Conservation (phyloP, 2,888 invertebrate genomes). For the Coelinius sp. region DNA sequence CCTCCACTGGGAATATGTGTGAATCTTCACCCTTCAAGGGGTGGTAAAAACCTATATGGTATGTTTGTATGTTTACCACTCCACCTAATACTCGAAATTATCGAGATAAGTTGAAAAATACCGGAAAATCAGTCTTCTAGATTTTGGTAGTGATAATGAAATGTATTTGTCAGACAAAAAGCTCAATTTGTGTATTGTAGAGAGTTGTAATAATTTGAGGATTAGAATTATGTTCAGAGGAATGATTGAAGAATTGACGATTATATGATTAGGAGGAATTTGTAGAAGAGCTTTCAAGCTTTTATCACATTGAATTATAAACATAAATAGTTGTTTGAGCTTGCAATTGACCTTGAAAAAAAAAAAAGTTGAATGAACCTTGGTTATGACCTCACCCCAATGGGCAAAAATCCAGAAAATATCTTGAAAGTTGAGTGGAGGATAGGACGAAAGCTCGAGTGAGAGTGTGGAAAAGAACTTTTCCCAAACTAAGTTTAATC, state of each 20-base stretch:
- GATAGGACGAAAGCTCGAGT: not conserved
- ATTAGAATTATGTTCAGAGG: not conserved
- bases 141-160: conserved; percentile 3
- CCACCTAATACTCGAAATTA: conserved; percentile 47
- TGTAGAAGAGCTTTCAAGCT: no score
- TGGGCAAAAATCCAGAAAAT: conserved; percentile 27
- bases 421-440: not conserved
- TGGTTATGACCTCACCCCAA: conserved; percentile 16
- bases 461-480: conserved; percentile 12
- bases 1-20: conserved; percentile 63
- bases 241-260: not conserved
- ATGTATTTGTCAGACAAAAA: not conserved
- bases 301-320: not conserved
- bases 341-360: conserved; percentile 7
- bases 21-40: conserved; percentile 40
- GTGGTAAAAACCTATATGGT: conserved; percentile 14
- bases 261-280: no score
- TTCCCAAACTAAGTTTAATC: conserved; percentile 24
- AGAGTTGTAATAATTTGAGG: not conserved
- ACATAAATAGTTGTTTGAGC: not conserved
- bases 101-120: conserved; percentile 64
- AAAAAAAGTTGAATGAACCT: conserved; percentile 1
- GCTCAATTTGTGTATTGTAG: not conserved
- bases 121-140: conserved; percentile 56
- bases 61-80: conserved; percentile 26